Base-by-base conservation (phyloP, 2,113 vertebrate species). In the Oreochromis tanganicae region DNA sequence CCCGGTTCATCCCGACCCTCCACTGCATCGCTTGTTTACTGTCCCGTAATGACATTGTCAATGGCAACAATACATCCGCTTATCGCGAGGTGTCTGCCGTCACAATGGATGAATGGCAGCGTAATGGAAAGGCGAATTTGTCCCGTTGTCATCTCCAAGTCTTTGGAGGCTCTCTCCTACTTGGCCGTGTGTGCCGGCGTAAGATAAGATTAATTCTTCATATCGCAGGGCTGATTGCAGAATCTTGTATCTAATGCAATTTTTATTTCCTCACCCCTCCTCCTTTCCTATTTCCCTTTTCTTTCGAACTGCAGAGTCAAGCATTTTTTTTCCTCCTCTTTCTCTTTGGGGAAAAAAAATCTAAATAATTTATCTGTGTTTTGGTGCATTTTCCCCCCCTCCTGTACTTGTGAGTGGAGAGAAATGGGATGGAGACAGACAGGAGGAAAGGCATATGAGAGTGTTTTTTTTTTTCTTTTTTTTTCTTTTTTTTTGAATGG, bases 331-430 rank as follows among this genome's bases (percentile, higher is more conserved):
- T 21, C 61, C 61, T 66, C 34, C 13, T 11, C 14, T 84, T n/a
- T 84, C 86, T 94, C 89, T 88, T 84, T 88, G 61, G 61, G 83
- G 85, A 81, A 56, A 88, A 57, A 90, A 91, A 90, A 93, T 94
- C 90, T 96, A 94, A 97, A 96, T 96, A 95, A 96, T 96, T 95
- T 78, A 96, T 95, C 88, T 87, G 83, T 96, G 90, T 96, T 95
- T 95, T 96, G 94, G 93, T 95, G 94, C 92, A 89, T 92, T 90
- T 89, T 83, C 83, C 55, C 68, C 55, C 68, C 83, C 54, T 86
- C 68, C 84, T 92, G 81, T 88, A 85, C 90, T 93, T 80, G 48
- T 90, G 86, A 85, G 84, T 81, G 81, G 90, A 90, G 85, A 90
- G 88, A 91, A 91, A 79, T 84, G 82, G 91, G 91, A 92, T 73